Conservation (phyloP, 2,113 vertebrate genomes). For the Macrotus californicus region DNA sequence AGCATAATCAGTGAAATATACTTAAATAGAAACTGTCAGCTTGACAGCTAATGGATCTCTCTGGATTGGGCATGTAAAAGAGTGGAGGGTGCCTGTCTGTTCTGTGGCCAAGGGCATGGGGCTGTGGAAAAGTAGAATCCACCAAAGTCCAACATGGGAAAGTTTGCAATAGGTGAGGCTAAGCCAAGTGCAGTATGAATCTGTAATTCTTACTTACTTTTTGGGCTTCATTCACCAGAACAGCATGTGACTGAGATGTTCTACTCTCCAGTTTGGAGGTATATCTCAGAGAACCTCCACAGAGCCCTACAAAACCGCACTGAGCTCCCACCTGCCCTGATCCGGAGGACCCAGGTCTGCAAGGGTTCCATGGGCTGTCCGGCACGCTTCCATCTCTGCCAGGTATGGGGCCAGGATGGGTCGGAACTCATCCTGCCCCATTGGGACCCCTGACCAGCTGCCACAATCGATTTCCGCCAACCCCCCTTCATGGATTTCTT, state of each 20-base stretch:
- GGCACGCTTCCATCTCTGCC: neutral
- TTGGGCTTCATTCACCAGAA: neutral
- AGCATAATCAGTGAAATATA: too few species aligned
- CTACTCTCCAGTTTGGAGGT: neutral
- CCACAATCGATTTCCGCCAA: neutral
- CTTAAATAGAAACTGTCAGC: too few species aligned
- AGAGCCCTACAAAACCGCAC: neutral
- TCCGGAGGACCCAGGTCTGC: neutral
- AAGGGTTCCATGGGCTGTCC: neutral
- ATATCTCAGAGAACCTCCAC: neutral
- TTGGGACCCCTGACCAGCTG: neutral
- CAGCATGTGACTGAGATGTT: neutral
- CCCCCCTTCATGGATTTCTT: neutral
- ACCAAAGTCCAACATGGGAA: neutral
- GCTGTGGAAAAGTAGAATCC: neutral
- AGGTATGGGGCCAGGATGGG: too few species aligned
- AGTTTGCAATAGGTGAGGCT: accelerated
- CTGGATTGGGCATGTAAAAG: neutral
- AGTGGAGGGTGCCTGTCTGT: accelerated
- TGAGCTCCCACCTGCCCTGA: neutral
- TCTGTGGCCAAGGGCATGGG: neutral
- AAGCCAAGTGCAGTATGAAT: too few species aligned
- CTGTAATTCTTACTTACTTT: neutral
- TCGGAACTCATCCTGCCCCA: accelerated
- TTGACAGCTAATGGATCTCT: neutral